Evolutionary conservation across 2,888 invertebrate genomes (phyloP), one percentile per base, ranked within the genome.

Genomic region (Ophonus ardosiacus): DNA sequence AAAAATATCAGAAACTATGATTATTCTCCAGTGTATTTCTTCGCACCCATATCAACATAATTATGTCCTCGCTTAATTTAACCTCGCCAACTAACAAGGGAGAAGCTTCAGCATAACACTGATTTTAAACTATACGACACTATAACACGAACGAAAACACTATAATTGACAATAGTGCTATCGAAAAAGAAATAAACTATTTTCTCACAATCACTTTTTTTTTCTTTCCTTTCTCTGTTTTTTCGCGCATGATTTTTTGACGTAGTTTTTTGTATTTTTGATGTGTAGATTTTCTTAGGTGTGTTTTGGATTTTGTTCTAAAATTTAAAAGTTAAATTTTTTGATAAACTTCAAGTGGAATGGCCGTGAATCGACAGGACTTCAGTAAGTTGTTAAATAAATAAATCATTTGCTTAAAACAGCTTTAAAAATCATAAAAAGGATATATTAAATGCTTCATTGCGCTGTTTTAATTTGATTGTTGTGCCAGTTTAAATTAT

Each of bases 121-220:
- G 31, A 57, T 38, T 51, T 59, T 8, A 71, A 80, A 43, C 81
- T 6, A 78, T 71, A 71, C 82, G 82, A 83, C 24, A 56, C 15
- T 57, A 51, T 71, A 80, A 85, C 84, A 85, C 63, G 38, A 85
- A 68, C 84, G 84, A 85, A 86, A 79, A 83, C 81, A 86, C 85
- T 86, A 85, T 82, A 86, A 74, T 81, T 57, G 86, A 87, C 86
- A 81, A 86, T 86, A 86, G 86, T 86, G 86, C 81, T 31, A 86
- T 71, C 79, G 80, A 80, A 80, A 56, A 79, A 57, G 21, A 68
- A 80, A 80, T 59, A 80, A 79, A 84, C 18, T 84, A 85, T 85
- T 80, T 85, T 85, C 68, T 85, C 80, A 80, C 83, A 83, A 59
- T n/a, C 21, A 59, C 57, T 76, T 80, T 21, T 84, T 83, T 59